Percentiles rank a stretch among this genome's conserved stretches.
Evolutionary conservation across 2,888 invertebrate species (phyloP).

Genomic region (Trichopria drosophilae): DNA sequence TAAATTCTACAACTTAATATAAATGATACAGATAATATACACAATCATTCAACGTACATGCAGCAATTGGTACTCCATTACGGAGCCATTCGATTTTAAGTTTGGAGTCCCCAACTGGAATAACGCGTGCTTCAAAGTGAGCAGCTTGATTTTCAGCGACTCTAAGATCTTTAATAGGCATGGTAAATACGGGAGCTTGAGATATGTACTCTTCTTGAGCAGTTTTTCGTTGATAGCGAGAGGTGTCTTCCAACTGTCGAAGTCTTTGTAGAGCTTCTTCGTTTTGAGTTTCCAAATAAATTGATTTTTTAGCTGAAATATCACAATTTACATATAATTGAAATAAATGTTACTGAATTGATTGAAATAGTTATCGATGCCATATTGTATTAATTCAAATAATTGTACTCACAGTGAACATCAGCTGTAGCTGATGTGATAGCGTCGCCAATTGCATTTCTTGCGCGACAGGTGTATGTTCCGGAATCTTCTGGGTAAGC

Average conservation of each 20-base stretch:
- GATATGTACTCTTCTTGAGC: slow-evolving; percentile 78
- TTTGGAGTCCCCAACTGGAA: slow-evolving; percentile 91
- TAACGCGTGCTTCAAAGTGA: slow-evolving; percentile 90
- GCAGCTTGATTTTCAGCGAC: slow-evolving; percentile 90
- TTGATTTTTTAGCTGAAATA: slow-evolving; percentile 70
- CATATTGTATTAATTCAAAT: slow-evolving; percentile 7
- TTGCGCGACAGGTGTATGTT: slow-evolving; percentile 90
- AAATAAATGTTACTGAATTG: slow-evolving; percentile 3
- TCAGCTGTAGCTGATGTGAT: slow-evolving; percentile 86
- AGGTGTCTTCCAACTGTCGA: slow-evolving; percentile 79
- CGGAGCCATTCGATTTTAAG: slow-evolving; percentile 92
- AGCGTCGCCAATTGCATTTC: slow-evolving; percentile 89
- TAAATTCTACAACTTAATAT: slow-evolving; percentile 3
- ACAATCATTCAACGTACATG: slow-evolving; percentile 66
- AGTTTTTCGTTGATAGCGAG: slow-evolving; percentile 73
- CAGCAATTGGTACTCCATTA: slow-evolving; percentile 88
- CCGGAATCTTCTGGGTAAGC: slow-evolving; percentile 96
- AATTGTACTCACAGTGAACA: slow-evolving; percentile 69
- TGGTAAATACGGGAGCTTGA: slow-evolving; percentile 90
- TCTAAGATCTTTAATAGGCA: slow-evolving; percentile 83
- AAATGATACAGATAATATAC: neutral
- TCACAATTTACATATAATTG: slow-evolving; percentile 20
- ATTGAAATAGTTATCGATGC: too few species aligned
- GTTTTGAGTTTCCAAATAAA: slow-evolving; percentile 85
- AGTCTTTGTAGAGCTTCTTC: slow-evolving; percentile 82